These are phyloP conservation scores for Brachionus plicatilis DNA, from an alignment of 1,140 invertebrate genomes.

Conservation along the genomic window DNA sequence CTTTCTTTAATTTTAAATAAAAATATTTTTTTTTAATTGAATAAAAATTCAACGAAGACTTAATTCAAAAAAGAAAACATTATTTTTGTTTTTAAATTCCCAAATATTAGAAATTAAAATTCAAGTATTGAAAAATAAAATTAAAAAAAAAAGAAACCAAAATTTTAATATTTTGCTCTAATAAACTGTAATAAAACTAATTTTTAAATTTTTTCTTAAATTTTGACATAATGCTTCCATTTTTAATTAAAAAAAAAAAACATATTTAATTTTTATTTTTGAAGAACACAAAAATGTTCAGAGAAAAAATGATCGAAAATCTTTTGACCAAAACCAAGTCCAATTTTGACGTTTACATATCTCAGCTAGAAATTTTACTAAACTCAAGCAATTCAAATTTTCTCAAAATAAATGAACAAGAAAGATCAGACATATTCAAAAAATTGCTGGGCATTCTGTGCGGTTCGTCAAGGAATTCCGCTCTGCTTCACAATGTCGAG, in stretches of 20 bases:
- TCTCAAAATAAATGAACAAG: neutral
- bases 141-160: too few relatives aligned
- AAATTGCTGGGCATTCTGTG: neutral
- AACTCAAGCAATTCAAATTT: neutral
- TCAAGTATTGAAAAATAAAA: too few relatives aligned
- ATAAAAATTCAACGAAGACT: too few relatives aligned
- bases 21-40: too few relatives aligned
- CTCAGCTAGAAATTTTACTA: neutral
- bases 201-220: too few relatives aligned
- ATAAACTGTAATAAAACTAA: too few relatives aligned
- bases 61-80: too few relatives aligned
- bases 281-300: neutral
- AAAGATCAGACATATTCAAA: neutral
- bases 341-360: neutral
- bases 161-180: too few relatives aligned
- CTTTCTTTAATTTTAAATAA: too few relatives aligned
- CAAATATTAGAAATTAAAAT: too few relatives aligned
- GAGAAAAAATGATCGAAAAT: neutral
- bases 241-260: neutral
- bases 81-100: too few relatives aligned
- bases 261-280: neutral
- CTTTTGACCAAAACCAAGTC: neutral
- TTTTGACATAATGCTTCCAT: too few relatives aligned
- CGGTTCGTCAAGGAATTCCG: neutral
- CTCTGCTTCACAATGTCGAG: neutral